These are phyloP conservation scores for Aromia moschata DNA, from an alignment of 2,888 invertebrate species.

Conservation along the genomic window DNA sequence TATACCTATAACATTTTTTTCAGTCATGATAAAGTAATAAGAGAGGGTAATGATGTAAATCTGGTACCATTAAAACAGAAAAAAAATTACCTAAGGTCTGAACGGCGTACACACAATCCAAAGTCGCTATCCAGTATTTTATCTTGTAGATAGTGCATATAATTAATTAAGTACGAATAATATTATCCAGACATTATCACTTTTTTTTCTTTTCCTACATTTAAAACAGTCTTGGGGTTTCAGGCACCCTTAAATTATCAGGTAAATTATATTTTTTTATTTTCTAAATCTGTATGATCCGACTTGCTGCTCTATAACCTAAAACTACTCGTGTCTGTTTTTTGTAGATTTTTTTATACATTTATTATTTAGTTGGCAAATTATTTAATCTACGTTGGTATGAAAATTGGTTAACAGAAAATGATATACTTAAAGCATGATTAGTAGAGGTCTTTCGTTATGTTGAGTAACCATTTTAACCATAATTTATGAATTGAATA, in stretches of 20 bases:
- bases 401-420: neutral
- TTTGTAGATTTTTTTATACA: slow-evolving; percentile 4
- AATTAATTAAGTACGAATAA: slow-evolving; percentile 16
- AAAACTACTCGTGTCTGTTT: slow-evolving; percentile 14
- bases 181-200: slow-evolving; percentile 26
- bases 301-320: slow-evolving; percentile 10
- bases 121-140: no score
- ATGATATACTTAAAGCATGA: neutral
- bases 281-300: slow-evolving; percentile 25
- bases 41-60: no score
- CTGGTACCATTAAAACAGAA: no score
- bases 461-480: no score
- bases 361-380: neutral
- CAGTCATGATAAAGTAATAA: no score
- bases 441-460: slow-evolving; percentile 5
- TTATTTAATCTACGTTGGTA: neutral
- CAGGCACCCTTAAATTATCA: slow-evolving; percentile 59
- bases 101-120: no score
- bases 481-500: no score
- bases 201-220: slow-evolving; percentile 48
- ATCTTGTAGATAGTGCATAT: neutral
- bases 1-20: no score
- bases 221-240: slow-evolving; percentile 50
- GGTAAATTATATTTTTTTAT: slow-evolving; percentile 34
- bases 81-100: no score